Percentiles rank a stretch among this genome's conserved stretches.
Evolutionary conservation across 92 coral and sea anemone species (phyloP).

Genomic region (Blastomussa wellsi): DNA sequence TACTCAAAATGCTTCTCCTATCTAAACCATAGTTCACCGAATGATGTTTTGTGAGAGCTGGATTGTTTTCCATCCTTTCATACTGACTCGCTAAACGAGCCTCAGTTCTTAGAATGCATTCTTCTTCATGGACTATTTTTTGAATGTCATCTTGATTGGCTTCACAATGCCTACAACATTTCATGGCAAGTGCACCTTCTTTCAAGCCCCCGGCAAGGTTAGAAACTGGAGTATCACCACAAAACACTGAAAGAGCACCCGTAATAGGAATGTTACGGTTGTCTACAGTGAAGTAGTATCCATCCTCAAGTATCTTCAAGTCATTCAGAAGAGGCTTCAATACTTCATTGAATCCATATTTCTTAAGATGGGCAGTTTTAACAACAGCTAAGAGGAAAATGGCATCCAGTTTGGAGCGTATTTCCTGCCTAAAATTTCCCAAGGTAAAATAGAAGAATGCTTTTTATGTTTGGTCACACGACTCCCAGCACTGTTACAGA

Average conservation of each 20-base stretch:
- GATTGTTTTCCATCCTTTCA: slow-evolving; percentile 37
- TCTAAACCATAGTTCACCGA: slow-evolving; percentile 42
- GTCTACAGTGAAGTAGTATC: slow-evolving; percentile 14
- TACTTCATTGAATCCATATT: slow-evolving; percentile 40
- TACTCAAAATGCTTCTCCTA: slow-evolving; percentile 25
- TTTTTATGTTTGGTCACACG: slow-evolving; percentile 30
- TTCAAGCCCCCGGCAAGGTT: slow-evolving; percentile 47
- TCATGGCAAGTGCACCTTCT: slow-evolving; percentile 45
- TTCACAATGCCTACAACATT: slow-evolving; percentile 54
- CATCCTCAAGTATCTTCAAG: slow-evolving; percentile 30
- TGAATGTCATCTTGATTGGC: slow-evolving; percentile 49
- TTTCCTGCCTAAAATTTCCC: slow-evolving; percentile 25
- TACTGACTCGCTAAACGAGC: slow-evolving; percentile 37
- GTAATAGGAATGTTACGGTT: slow-evolving; percentile 5
- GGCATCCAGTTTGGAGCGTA: slow-evolving; percentile 43
- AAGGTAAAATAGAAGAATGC: slow-evolving; percentile 36
- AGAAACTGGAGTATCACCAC: slow-evolving; percentile 51
- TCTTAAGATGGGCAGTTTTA: slow-evolving; percentile 34
- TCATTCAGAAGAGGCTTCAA: slow-evolving; percentile 44
- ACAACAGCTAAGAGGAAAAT: slow-evolving; percentile 47
- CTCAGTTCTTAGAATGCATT: slow-evolving; percentile 42
- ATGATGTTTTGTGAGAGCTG: slow-evolving; percentile 16
- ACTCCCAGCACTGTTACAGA: slow-evolving; percentile 53
- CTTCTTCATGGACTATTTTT: slow-evolving; percentile 40
- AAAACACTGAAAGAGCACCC: slow-evolving; percentile 34